Evolutionary conservation across 2,888 invertebrate genomes (phyloP).

Genomic region (Melanostoma scalare): DNA sequence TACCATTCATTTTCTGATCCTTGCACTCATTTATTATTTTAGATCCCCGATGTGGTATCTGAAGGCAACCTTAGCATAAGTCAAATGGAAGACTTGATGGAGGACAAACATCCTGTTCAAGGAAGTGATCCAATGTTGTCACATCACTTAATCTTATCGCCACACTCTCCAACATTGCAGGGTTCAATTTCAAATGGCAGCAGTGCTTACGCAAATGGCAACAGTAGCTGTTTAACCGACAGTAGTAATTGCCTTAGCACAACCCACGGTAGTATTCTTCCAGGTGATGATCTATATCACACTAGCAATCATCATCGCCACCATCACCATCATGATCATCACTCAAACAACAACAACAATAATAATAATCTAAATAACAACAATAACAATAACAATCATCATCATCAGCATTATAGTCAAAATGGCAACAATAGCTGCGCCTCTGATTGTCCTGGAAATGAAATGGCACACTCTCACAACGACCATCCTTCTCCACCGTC

Average conservation of each 20-base stretch:
- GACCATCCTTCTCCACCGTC: constrained; percentile 68
- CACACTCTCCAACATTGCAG: constrained; percentile 82
- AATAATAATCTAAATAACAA: constrained; percentile 50
- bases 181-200: constrained; percentile 72
- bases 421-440: constrained; percentile 64
- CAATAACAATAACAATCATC: constrained; percentile 67
- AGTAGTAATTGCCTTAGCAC: constrained; percentile 43
- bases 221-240: constrained; percentile 54
- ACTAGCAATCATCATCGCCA: constrained; percentile 32
- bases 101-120: constrained; percentile 85
- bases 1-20: background rate
- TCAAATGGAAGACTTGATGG: constrained; percentile 87
- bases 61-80: constrained; percentile 84
- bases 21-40: constrained; percentile 72
- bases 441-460: constrained; percentile 52
- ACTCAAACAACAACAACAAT: constrained; percentile 43
- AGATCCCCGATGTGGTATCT: constrained; percentile 85
- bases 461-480: constrained; percentile 58
- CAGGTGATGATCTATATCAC: constrained; percentile 51
- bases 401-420: constrained; percentile 57
- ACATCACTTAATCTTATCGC: constrained; percentile 80
- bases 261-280: constrained; percentile 46
- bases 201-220: constrained; percentile 72
- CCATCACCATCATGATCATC: constrained; percentile 28
- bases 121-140: constrained; percentile 86